Evolutionary conservation across 2,888 invertebrate species (phyloP), one percentile per base, ranked within the genome.

Genomic region (Agriopis aurantiaria): DNA sequence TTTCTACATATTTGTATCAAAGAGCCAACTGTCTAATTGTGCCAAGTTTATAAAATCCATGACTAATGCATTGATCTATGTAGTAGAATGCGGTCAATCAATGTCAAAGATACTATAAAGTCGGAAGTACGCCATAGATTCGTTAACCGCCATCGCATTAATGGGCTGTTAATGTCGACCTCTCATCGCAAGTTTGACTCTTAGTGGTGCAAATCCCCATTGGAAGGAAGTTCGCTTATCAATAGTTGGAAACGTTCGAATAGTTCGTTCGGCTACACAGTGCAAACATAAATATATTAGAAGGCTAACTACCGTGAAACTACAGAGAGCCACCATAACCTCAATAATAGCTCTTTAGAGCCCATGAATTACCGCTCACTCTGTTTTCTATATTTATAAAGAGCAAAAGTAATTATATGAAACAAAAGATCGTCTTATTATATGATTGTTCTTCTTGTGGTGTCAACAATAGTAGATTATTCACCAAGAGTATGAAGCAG

Each of bases 211-310:
- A 66, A 68, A 78, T 77, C 69, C 72, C 64, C 68, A 73, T 73
- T 72, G 71, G 59, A 69, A 61, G 73, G 71, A 78, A 78, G 46
- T 76, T 80, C 70, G 40, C 61, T 69, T 80, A 72, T 69, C 78
- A 72, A 73, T 75, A 73, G 65, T 67, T 60, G 8, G 58, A 65
- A 65, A 58, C 45, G 65, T 65, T 49, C 14, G 57, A 43, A 43
- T 51, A 57, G 65, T 57, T 43, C n/a, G n/a, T n/a, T 52, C 11
- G 57, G 11, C 17, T 43, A 4, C 56, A 56, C 56, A 57, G 41
- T 41, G 52, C n/a, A 11, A 17, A 0, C 8, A 3, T 17, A 10
- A 4, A 14, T 9, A 41, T 33, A 5, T 10, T 2, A 53, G 33
- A 11, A 53, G 33, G 53, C 33, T 33, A 53, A 53, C 6, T 53